Conservation (phyloP, 1,140 invertebrate genomes). For the Drosophila neocordata region DNA sequence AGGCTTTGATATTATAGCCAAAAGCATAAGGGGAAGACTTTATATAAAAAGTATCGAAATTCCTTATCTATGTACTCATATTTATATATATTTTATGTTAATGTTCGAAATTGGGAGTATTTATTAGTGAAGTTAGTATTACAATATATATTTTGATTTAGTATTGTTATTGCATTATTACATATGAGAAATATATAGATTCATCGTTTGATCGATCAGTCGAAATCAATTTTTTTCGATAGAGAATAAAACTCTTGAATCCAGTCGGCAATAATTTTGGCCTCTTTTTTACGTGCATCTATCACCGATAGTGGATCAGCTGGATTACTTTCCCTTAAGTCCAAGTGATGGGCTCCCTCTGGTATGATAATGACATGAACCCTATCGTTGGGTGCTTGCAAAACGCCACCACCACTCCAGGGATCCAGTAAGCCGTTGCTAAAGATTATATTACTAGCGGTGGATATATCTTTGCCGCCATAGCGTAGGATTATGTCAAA, state of each 20-base stretch:
- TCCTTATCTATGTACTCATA: too few species aligned
- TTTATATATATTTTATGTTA: neutral
- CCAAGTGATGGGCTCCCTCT: slow-evolving; percentile 96
- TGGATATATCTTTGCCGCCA: slow-evolving; percentile 88
- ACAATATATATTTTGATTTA: neutral
- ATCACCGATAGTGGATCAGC: slow-evolving; percentile 63
- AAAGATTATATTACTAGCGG: slow-evolving; percentile 82
- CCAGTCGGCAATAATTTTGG: slow-evolving; percentile 61
- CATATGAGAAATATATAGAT: neutral
- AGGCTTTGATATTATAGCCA: too few species aligned
- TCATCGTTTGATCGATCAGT: neutral
- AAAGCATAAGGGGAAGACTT: too few species aligned
- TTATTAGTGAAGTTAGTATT: slow-evolving; percentile 1
- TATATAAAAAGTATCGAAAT: too few species aligned
- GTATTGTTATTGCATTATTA: neutral
- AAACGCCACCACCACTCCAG: slow-evolving; percentile 96
- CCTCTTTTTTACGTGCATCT: slow-evolving; percentile 57
- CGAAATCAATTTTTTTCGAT: neutral
- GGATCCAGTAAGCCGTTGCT: slow-evolving; percentile 87
- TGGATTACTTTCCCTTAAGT: slow-evolving; percentile 86
- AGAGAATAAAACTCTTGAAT: slow-evolving; percentile 44
- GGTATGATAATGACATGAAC: slow-evolving; percentile 91
- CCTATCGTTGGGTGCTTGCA: slow-evolving; percentile 87
- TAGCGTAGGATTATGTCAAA: slow-evolving; percentile 89
- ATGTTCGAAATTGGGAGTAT: neutral